Evolutionary conservation across 2,888 invertebrate species (phyloP).

Genomic region (Pandemis corylana): DNA sequence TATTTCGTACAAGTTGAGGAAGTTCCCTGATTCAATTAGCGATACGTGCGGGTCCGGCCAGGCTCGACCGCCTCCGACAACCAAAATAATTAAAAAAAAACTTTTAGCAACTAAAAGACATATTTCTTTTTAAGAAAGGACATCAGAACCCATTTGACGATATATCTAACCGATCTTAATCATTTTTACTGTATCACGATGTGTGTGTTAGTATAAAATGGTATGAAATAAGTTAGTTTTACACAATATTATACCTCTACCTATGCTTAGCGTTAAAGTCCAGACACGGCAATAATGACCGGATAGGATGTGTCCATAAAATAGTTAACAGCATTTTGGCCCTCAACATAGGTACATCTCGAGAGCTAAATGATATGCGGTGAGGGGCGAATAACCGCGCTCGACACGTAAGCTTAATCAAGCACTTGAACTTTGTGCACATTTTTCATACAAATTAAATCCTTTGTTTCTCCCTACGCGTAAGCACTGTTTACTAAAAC

Average conservation of each 20-base stretch:
- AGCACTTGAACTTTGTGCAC: constrained; percentile 45
- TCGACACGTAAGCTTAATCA: constrained; percentile 55
- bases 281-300: neutral
- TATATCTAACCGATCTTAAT: neutral
- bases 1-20: constrained; percentile 73
- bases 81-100: constrained; percentile 12
- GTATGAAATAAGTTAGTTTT: too few species aligned
- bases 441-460: constrained; percentile 42
- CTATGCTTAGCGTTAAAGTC: neutral
- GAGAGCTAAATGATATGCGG: constrained; percentile 45
- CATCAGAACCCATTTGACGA: neutral
- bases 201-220: too few species aligned
- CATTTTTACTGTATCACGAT: neutral
- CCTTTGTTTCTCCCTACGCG: constrained; percentile 43
- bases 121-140: neutral
- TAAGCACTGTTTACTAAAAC: constrained; percentile 12
- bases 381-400: constrained; percentile 48
- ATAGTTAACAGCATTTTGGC: neutral
- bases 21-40: constrained; percentile 80
- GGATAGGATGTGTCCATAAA: neutral
- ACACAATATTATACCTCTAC: neutral
- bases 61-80: constrained; percentile 45
- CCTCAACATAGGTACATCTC: neutral
- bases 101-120: neutral
- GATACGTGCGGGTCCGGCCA: constrained; percentile 59